phyloP scores from a whole-genome alignment of 2,797 vertebrate species.

The Macropus fuliginosus region DNA sequence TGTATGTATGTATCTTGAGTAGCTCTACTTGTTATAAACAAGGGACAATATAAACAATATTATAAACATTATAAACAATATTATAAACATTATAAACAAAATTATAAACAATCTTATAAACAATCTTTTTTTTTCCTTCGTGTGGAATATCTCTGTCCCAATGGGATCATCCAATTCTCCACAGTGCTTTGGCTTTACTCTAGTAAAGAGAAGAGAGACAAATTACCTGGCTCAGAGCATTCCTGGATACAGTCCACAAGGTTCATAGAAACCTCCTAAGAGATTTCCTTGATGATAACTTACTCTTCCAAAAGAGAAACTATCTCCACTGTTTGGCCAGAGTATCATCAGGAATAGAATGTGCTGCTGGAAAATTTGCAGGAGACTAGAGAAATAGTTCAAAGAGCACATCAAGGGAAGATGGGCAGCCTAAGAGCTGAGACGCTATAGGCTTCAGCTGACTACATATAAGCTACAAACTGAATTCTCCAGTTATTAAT shows the following conservation, averaged over 20 bases:
- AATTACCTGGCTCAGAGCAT: background rate
- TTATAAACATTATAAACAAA: too few relatives aligned
- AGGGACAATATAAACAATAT: too few relatives aligned
- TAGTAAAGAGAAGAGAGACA: background rate
- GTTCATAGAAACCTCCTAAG: background rate
- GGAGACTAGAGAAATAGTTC: background rate
- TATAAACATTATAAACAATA: too few relatives aligned
- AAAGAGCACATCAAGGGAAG: background rate
- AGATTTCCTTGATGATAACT: background rate
- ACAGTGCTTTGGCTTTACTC: background rate
- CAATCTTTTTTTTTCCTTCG: background rate
- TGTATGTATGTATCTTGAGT: too few relatives aligned
- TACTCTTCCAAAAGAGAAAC: background rate
- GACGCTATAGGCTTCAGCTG: background rate
- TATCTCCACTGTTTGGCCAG: background rate
- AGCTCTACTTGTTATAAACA: too few relatives aligned
- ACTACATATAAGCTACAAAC: background rate
- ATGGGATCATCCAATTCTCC: background rate
- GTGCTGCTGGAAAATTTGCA: background rate
- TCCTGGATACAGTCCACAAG: background rate
- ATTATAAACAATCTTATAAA: too few relatives aligned
- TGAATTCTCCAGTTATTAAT: background rate
- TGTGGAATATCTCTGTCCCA: background rate
- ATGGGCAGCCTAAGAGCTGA: background rate
- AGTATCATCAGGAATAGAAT: background rate